Evolutionary conservation across 2,888 invertebrate species (phyloP).

Genomic region (Zygothrica quintamaculata): DNA sequence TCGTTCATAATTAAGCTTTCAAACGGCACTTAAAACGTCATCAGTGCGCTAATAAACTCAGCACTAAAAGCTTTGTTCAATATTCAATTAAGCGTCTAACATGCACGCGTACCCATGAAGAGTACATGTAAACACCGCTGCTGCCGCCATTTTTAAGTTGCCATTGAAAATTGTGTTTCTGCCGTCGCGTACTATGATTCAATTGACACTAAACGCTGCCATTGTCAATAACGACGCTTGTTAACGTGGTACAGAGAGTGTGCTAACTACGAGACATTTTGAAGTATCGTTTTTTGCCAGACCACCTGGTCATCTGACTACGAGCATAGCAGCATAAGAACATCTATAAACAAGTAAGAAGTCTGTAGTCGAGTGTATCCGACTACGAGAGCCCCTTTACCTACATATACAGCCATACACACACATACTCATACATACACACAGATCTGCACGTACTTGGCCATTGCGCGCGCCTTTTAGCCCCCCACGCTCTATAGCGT

Average conservation of each 20-base stretch:
- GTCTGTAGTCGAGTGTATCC: no score
- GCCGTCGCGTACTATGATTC: slow-evolving; percentile 60
- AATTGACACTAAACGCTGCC: slow-evolving; percentile 68
- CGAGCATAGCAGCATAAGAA: no score
- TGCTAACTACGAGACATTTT: slow-evolving; percentile 31
- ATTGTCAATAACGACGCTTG: slow-evolving; percentile 50
- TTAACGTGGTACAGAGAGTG: slow-evolving; percentile 21
- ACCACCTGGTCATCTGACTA: neutral
- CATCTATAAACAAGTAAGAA: no score
- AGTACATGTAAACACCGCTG: slow-evolving; percentile 33
- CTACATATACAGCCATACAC: no score
- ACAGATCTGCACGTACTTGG: no score
- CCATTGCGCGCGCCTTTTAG: no score
- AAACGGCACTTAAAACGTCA: slow-evolving; percentile 61
- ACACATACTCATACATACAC: no score
- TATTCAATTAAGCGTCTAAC: slow-evolving; percentile 71
- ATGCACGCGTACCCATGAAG: slow-evolving; percentile 20
- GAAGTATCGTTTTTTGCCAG: slow-evolving; percentile 7
- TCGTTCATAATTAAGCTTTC: slow-evolving; percentile 71
- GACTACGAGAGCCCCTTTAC: no score
- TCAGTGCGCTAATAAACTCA: slow-evolving; percentile 71
- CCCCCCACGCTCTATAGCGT: no score
- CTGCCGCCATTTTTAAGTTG: slow-evolving; percentile 72
- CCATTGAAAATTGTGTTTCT: slow-evolving; percentile 78
- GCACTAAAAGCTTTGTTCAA: slow-evolving; percentile 79